Conservation (phyloP, 2,113 vertebrate species). For the Eulemur rufifrons region DNA sequence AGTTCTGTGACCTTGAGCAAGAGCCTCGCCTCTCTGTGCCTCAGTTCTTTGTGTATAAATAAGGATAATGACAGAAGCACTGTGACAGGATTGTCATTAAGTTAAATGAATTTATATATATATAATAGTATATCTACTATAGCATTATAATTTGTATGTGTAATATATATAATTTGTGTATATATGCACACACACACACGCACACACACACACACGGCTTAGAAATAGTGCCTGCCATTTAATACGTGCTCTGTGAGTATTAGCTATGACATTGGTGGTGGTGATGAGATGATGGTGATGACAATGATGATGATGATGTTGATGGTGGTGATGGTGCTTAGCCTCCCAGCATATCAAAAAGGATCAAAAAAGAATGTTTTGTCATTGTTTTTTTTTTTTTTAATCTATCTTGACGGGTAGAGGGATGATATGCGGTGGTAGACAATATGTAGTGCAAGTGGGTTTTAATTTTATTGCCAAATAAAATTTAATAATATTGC, state of each 20-base stretch:
- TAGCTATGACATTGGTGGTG: not conserved
- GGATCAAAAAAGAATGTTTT: not conserved
- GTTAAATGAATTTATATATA: not conserved
- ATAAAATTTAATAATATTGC: not conserved
- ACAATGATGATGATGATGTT: not conserved
- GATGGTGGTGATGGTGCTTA: not conserved
- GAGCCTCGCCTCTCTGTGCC: no score
- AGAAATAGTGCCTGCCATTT: not conserved
- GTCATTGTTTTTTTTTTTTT: not conserved
- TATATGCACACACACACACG: not conserved
- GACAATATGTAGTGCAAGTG: not conserved
- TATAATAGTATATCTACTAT: not conserved
- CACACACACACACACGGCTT: not conserved
- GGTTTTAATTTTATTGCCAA: slow-evolving; percentile 4
- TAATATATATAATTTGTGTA: not conserved
- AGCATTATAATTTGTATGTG: not conserved
- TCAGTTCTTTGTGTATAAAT: not conserved
- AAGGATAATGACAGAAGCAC: not conserved
- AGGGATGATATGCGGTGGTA: not conserved
- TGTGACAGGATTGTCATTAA: not conserved
- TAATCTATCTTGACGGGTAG: not conserved
- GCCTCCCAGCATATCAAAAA: not conserved
- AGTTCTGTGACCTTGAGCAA: not conserved
- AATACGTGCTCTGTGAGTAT: not conserved
- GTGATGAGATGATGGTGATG: not conserved